These are phyloP conservation scores for Cepaea nemoralis DNA, from an alignment of 1,140 invertebrate species.

Conservation along the genomic window DNA sequence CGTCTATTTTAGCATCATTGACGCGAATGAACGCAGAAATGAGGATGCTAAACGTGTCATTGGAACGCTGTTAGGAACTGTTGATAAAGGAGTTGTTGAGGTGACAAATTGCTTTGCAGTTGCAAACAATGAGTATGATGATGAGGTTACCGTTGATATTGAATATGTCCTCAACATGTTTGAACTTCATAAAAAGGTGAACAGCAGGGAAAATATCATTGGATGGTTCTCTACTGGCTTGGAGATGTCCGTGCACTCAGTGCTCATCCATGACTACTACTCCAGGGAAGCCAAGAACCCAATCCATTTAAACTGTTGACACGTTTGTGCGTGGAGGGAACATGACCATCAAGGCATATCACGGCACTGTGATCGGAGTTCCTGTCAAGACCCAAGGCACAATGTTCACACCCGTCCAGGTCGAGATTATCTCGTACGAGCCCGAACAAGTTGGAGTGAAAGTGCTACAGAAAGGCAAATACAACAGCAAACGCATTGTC, in stretches of 20 bases:
- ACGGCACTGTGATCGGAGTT: slow-evolving; percentile 84
- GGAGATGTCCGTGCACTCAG: too few species aligned
- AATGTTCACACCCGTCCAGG: slow-evolving; percentile 92
- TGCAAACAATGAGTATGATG: too few species aligned
- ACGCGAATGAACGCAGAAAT: too few species aligned
- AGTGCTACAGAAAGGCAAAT: slow-evolving; percentile 74
- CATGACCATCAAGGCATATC: slow-evolving; percentile 91
- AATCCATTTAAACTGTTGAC: slow-evolving; percentile 93
- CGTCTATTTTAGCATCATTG: too few species aligned
- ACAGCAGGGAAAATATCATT: slow-evolving; percentile 89
- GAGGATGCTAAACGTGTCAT: neutral
- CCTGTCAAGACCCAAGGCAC: slow-evolving; percentile 91
- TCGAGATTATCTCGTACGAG: slow-evolving; percentile 80
- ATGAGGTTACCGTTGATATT: slow-evolving; percentile 86
- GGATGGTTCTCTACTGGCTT: too few species aligned
- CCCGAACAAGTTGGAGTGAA: slow-evolving; percentile 85
- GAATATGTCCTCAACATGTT: slow-evolving; percentile 95
- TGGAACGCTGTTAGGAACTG: neutral
- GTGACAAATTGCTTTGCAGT: neutral
- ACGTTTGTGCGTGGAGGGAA: slow-evolving; percentile 84
- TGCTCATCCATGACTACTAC: slow-evolving; percentile 96
- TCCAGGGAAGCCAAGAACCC: slow-evolving; percentile 92
- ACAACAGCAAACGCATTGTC: slow-evolving; percentile 74
- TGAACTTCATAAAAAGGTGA: slow-evolving; percentile 92
- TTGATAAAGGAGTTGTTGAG: neutral